Base-by-base conservation (phyloP, 2,113 vertebrate species). In the Psittacus erithacus region DNA sequence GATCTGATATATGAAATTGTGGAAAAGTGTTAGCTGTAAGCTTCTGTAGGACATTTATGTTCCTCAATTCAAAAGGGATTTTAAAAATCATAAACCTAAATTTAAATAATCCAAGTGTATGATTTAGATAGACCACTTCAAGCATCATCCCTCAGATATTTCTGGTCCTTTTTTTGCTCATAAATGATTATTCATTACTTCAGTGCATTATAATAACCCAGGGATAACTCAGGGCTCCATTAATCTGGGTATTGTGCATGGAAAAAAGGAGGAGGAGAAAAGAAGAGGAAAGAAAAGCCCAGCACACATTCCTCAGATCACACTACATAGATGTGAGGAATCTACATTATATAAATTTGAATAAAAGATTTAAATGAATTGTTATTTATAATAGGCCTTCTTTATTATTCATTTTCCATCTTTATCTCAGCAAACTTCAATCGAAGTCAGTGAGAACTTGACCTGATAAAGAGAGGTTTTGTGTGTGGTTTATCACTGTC, bases 81-180 rank as follows among this genome's bases (percentile, higher is more conserved):
- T 46, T 50, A 84, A 74, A 68, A 78, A 76, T 46, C 70, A 71
- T 76, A 91, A 80, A 90, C 39, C 23, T 80, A 17, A 74, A 86
- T 91, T 91, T 77, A 79, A 96, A 91, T 92, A 91, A 69, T 83
- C 50, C 50, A 68, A 85, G 31, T 60, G 14, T 29, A 44, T 74
- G 67, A 13, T 91, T 95, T 87, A 53, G 85, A 78, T 17, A 88
- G 24, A 70, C 24, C 33, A 70, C 33, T 92, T 84, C 41, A 80
- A 55, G 20, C 41, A 41, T 23, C 74, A 71, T 77, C 47, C 53
- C 20, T 50, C n/a, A 81, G 52, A 68, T 47, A 67, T 43, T 94
- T 27, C 10, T 82, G 20, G 13, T 44, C 38, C 43, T 53, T 81
- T 29, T 81, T 79, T 60, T 53, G 9, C 69, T 80, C 17, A 31